Evolutionary conservation across 2,113 vertebrate genomes (phyloP), one percentile per base, ranked within the genome.

Genomic region (Chamaetylas fuelleborni): DNA sequence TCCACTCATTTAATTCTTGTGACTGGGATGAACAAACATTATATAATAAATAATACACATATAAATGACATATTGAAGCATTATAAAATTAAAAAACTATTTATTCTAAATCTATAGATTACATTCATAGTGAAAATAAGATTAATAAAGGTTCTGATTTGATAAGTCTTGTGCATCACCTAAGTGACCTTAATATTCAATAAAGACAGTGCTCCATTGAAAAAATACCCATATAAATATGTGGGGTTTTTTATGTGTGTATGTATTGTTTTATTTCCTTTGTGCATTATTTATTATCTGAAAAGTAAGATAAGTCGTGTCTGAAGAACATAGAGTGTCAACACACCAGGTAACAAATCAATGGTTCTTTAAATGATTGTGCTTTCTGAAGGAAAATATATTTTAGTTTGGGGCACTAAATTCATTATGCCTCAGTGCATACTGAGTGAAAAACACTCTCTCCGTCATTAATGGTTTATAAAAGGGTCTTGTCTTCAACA

Each of bases 381-480:
- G 86, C 31, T 93, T 94, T 95, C 57, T 33, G 58, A 25, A 89
- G 50, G 58, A 95, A 97, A 97, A 95, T 93, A 67, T 94, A 92
- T 97, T 97, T 96, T 92, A 45, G 38, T 96, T 95, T 96, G 18
- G 40, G 91, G 31, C 67, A 45, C 38, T 96, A 95, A 94, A 97
- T 97, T 97, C 85, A 96, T 97, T 97, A 97, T 93, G 62, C 70
- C 58, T 95, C 57, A 85, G 71, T 95, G 95, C 60, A 90, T 94
- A 95, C 72, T n/a, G 48, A 96, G 88, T 60, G 24, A 80, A 97
- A 98, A 98, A 92, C 48, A 83, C 64, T 76, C 65, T 90, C 69
- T 95, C 61, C 12, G 2, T 97, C 97, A 97, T 97, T 97, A 97
- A 96, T 81, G 64, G 93, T 97, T 97, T 96, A 94, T 97, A 95